Evolutionary conservation across 2,113 vertebrate genomes (phyloP), one percentile per base, ranked within the genome.

Genomic region (Sceloporus undulatus): DNA sequence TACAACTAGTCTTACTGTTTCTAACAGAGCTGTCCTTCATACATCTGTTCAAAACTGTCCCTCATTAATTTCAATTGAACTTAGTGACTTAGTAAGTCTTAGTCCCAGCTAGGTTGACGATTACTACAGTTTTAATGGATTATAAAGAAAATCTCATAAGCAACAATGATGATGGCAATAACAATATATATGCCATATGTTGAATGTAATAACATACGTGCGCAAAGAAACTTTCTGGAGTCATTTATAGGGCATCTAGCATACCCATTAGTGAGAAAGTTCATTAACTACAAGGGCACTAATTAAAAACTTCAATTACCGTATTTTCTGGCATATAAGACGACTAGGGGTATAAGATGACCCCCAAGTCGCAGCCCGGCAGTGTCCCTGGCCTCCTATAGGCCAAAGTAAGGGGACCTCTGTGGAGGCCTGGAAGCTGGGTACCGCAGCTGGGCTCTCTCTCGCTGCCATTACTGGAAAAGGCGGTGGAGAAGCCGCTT

Each of bases 261-360:
- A 88, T 40, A n/a, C 80, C 83, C 87, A 88, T 88, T 88, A 88
- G 73, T 77, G 62, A 78, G 42, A 88, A 9, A 78, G 87, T 73
- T 88, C 74, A 78, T 88, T 88, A 88, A 78, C n/a, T 77, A 65
- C n/a, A 83, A 88, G 42, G 48, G 42, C 48, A 68, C 80, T 88
- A 59, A 88, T 88, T 88, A 88, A 90, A 7, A 85, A 89, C 87
- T 75, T 3, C 68, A 54, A 42, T 86, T 81, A 34, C 34, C 34
- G 1, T 34, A 34, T 34, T 34, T 34, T 34, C 34, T 1, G 34
- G 1, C 34, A 1, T 34, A 34, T 34, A 34, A 34, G 34, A 1
- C 1, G 34, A 34, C 34, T 34, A 34, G 34, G 34, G 34, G 34
- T 34, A 34, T 34, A 34, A 34, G 34, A 34, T 1, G 34, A 34